Conservation (phyloP, 1,140 invertebrate species). For the Diachasmimorpha longicaudata region DNA sequence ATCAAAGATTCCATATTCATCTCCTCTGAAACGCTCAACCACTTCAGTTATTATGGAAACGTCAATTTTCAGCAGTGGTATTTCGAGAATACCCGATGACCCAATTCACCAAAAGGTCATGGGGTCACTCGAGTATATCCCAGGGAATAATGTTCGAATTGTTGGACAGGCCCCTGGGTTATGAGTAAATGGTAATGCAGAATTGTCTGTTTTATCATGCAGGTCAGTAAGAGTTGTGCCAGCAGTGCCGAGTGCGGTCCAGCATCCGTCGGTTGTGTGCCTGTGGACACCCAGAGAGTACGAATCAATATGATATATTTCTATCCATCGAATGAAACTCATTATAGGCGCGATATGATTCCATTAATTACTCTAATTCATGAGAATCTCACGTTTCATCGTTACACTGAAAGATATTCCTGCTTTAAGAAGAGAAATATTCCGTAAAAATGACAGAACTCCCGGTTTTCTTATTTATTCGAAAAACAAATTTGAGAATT, state of each 20-base stretch:
- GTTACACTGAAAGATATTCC: too few species aligned
- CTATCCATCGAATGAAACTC: slow-evolving; percentile 19
- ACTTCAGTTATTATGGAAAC: neutral
- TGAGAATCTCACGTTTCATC: too few species aligned
- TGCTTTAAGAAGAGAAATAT: too few species aligned
- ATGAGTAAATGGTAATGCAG: neutral
- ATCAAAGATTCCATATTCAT: too few species aligned
- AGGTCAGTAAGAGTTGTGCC: slow-evolving; percentile 72
- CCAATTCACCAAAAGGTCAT: neutral
- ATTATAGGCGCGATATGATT: too few species aligned
- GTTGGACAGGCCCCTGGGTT: neutral
- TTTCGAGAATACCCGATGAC: slow-evolving; percentile 1
- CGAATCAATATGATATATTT: slow-evolving; percentile 40
- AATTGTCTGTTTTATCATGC: slow-evolving; percentile 17
- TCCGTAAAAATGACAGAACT: too few species aligned
- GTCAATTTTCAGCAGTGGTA: neutral
- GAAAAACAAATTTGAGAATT: too few species aligned
- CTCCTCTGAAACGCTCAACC: neutral
- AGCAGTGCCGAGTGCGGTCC: slow-evolving; percentile 68
- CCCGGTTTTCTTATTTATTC: too few species aligned
- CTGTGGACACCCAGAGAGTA: slow-evolving; percentile 70
- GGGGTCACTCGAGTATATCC: neutral
- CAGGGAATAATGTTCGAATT: neutral
- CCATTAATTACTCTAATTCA: too few species aligned
- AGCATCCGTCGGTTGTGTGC: slow-evolving; percentile 68